Base-by-base conservation (phyloP, 2,113 vertebrate species). In the Hoplias malabaricus region DNA sequence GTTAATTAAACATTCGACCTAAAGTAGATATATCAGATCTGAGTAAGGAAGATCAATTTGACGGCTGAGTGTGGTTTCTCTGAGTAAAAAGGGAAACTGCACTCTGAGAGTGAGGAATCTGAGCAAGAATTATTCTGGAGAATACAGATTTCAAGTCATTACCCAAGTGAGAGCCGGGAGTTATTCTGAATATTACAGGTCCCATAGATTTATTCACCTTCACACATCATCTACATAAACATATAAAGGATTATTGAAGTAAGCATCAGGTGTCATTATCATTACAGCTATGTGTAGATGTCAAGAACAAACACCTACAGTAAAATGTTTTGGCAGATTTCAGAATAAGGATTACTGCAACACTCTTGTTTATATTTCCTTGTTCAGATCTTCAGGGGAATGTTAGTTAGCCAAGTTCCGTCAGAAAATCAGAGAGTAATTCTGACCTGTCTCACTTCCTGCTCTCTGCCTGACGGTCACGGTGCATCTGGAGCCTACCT, bases 391-490 rank as follows among this genome's bases (percentile, higher is more conserved):
- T 53, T 53, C 48, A 53, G n/a, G 48, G n/a, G n/a, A 48, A n/a
- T 19, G 19, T n/a, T 14, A 53, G 19, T 23, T 21, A n/a, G n/a
- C 48, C 48, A 53, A 5, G 3, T 7, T 53, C 48, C 48, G 10
- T 53, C n/a, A 53, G n/a, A 23, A 23, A 21, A 21, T 21, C 48
- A 53, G 48, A 23, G n/a, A 53, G 48, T 23, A 53, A 53, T 21
- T 12, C 48, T 23, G 48, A 53, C 48, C 48, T 53, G 48, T 23
- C n/a, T 21, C 48, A 21, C 48, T 33, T 31, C 48, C 62, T 77
- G 74, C 48, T 46, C 53, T 33, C 54, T 43, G 13, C 56, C 66
- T n/a, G n/a, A n/a, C n/a, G n/a, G n/a, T n/a, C n/a, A n/a, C n/a
- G n/a, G n/a, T n/a, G n/a, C n/a, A n/a, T n/a, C n/a, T n/a, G n/a